Evolutionary conservation across 2,113 vertebrate species (phyloP).

Genomic region (Chaetodon trifascialis): DNA sequence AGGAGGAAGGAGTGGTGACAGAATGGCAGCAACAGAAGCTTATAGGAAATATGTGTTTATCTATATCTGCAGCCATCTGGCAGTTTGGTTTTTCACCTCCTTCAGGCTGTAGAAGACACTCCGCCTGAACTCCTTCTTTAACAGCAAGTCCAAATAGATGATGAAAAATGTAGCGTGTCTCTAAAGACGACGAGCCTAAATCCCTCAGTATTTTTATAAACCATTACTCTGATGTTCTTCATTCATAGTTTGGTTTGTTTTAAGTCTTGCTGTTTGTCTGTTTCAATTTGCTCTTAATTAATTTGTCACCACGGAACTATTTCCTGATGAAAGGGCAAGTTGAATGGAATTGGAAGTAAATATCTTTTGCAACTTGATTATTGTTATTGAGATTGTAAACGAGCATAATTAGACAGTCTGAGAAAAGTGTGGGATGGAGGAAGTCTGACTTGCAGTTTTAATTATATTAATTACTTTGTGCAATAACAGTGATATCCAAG

Average conservation of each 20-base stretch:
- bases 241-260: background rate
- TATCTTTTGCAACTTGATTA: background rate
- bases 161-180: background rate
- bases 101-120: background rate
- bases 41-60: too few species aligned
- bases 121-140: background rate
- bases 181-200: background rate
- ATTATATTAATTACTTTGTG: background rate
- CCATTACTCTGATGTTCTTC: background rate
- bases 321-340: constrained; percentile 11
- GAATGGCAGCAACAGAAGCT: too few species aligned
- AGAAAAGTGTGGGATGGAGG: background rate
- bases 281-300: background rate
- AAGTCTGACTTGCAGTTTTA: background rate
- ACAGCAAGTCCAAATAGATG: background rate
- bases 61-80: too few species aligned
- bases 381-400: constrained; percentile 12
- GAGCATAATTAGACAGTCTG: background rate
- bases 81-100: too few species aligned
- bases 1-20: too few species aligned
- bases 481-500: background rate
- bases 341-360: constrained; percentile 16
- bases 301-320: background rate
- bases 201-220: background rate
- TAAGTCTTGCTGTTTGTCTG: background rate